Evolutionary conservation across 2,888 invertebrate genomes (phyloP), one percentile per base, ranked within the genome.

Genomic region (Lymantria dispar): DNA sequence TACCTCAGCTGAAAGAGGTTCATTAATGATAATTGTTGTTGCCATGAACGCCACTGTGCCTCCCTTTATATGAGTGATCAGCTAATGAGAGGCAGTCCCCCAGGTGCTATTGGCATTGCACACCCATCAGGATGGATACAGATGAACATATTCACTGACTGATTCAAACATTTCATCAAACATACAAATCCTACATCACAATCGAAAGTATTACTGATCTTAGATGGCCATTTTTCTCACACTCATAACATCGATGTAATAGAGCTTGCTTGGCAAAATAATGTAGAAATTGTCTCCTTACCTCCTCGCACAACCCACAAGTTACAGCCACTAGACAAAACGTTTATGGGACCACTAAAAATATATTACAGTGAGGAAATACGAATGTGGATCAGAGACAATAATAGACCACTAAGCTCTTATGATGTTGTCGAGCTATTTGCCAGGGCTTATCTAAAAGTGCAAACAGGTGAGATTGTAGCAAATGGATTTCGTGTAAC

Each of bases 1-100:
- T 46, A 72, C 52, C 7, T 74, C 75, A 47, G 73, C 71, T 9
- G 74, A 81, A 69, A 50, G 77, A 48, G 78, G 75, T 8, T 64
- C 68, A 30, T 58, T 68, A 36, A 43, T 62, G 2, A 61, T 65
- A 37, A 54, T 54, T 45, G 58, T 64, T 10, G 51, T 59, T 22
- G 52, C 56, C 49, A 61, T 67, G 60, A 67, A 53, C 46, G 57
- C 66, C 14, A 44, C 52, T 52, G 56, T 70, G 8, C 62, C 62
- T 15, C 64, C 64, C 37, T 29, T 45, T 15, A n/a, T n/a, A n/a
- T n/a, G n/a, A n/a, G n/a, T n/a, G n/a, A n/a, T n/a, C n/a, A n/a
- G n/a, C n/a, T n/a, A n/a, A n/a, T n/a, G n/a, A n/a, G n/a, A n/a
- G n/a, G n/a, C n/a, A n/a, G n/a, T n/a, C 45, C 48, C 2, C 12